Evolutionary conservation across 2,888 invertebrate species (phyloP).

Genomic region (Xylota sylvarum): DNA sequence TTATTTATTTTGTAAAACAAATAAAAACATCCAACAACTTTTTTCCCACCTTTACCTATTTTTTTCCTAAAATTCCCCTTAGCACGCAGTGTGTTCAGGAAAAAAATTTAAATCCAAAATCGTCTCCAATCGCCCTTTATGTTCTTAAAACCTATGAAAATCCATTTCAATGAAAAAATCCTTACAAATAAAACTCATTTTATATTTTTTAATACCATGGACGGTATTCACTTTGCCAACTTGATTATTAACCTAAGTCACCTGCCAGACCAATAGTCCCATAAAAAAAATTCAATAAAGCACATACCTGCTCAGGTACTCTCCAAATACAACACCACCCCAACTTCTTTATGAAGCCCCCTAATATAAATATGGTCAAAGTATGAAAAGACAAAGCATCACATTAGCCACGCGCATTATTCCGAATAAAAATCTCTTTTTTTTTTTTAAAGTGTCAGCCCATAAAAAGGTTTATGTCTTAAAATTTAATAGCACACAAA

Average conservation of each 20-base stretch:
- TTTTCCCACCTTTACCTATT: no score
- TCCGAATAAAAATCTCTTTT: not conserved
- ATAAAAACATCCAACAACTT: no score
- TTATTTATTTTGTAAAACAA: no score
- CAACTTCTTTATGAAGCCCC: not conserved
- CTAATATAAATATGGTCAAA: constrained; percentile 11
- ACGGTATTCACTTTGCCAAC: not conserved
- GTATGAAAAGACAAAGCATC: constrained; percentile 27
- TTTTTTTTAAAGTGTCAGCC: constrained; percentile 18
- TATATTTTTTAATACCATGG: no score
- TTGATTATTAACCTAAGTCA: not conserved
- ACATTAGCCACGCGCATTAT: not conserved
- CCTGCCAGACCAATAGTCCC: not conserved
- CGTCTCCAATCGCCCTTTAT: not conserved
- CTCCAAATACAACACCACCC: not conserved
- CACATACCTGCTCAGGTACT: not conserved
- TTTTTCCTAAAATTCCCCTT: no score
- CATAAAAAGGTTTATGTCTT: constrained; percentile 25
- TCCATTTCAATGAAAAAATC: not conserved
- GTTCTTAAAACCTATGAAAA: not conserved
- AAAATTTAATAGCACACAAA: constrained; percentile 16
- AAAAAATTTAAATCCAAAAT: not conserved
- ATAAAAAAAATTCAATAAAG: not conserved
- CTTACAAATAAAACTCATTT: no score
- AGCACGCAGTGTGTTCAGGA: not conserved